A percentile compares a stretch with the other conserved stretches of the same genome.
phyloP scores from a whole-genome alignment of 2,113 vertebrate species.

The Apistogramma diplotaenia region DNA sequence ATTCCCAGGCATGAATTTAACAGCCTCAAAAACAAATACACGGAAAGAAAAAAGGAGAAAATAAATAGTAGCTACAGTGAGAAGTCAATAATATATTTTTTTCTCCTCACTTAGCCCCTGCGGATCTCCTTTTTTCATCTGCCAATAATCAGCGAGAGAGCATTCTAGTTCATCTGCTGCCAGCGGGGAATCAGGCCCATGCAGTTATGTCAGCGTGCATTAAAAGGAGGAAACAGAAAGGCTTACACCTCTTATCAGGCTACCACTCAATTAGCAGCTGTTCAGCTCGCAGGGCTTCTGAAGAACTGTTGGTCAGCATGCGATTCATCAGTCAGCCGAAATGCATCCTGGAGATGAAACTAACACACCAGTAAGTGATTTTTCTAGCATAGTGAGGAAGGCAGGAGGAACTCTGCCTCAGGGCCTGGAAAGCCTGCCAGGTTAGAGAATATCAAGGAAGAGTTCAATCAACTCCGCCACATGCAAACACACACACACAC shows the following conservation, averaged over 20 bases:
- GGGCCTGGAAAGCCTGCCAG: constrained; percentile 56
- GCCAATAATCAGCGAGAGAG: constrained; percentile 71
- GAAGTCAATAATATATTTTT: constrained; percentile 73
- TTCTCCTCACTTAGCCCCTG: constrained; percentile 54
- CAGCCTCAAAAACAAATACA: constrained; percentile 73
- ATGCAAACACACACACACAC: constrained; percentile 7
- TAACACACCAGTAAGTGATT: neutral
- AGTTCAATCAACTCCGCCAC: constrained; percentile 51
- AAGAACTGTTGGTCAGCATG: neutral
- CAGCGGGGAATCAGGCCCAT: constrained; percentile 61
- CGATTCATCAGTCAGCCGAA: neutral
- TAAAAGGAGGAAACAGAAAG: constrained; percentile 16
- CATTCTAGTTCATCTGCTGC: constrained; percentile 71
- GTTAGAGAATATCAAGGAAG: constrained; percentile 55
- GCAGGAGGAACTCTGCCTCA: constrained; percentile 24
- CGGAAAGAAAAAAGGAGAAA: constrained; percentile 52
- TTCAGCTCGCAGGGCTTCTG: constrained; percentile 20
- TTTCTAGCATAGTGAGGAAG: constrained; percentile 19
- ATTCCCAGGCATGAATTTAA: constrained; percentile 67
- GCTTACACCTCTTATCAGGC: constrained; percentile 55
- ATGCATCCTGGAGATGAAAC: constrained; percentile 27
- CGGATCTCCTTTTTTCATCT: constrained; percentile 73
- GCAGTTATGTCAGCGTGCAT: constrained; percentile 61
- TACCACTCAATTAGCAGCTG: constrained; percentile 52
- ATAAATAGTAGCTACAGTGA: constrained; percentile 75